Conservation (phyloP, 2,888 invertebrate species). For the Muschampia plurimacula region DNA sequence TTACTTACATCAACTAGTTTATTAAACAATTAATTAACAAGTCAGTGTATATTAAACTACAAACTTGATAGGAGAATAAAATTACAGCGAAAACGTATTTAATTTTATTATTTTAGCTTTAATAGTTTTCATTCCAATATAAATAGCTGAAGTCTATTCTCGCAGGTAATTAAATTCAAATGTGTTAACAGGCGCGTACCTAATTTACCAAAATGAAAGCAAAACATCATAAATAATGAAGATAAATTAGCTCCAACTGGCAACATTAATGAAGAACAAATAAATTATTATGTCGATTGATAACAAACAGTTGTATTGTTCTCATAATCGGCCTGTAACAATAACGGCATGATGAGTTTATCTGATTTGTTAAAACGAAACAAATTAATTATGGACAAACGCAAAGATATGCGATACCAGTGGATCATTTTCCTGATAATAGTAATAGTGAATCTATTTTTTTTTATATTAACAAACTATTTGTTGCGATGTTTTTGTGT, state of each 20-base stretch:
- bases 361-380: conserved; percentile 5
- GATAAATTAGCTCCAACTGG: conserved; percentile 22
- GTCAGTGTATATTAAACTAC: not conserved
- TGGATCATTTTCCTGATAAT: not conserved
- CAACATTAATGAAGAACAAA: conserved; percentile 29
- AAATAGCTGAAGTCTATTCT: not conserved
- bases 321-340: conserved; percentile 10
- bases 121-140: not conserved
- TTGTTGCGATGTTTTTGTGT: not conserved
- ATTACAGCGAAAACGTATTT: not conserved
- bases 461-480: not conserved
- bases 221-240: conserved; percentile 26
- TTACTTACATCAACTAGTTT: too few relatives aligned
- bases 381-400: not conserved
- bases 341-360: conserved; percentile 6
- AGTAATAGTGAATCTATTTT: not conserved
- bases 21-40: too few relatives aligned
- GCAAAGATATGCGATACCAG: not conserved
- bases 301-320: conserved; percentile 19
- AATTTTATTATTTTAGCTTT: too few relatives aligned
- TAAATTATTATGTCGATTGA: conserved; percentile 30
- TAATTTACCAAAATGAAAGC: conserved; percentile 25
- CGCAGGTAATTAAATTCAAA: not conserved
- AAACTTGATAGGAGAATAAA: not conserved
- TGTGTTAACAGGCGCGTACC: not conserved